phyloP scores from a whole-genome alignment of 2,797 vertebrate genomes.

The Enteromius paludinosus region DNA sequence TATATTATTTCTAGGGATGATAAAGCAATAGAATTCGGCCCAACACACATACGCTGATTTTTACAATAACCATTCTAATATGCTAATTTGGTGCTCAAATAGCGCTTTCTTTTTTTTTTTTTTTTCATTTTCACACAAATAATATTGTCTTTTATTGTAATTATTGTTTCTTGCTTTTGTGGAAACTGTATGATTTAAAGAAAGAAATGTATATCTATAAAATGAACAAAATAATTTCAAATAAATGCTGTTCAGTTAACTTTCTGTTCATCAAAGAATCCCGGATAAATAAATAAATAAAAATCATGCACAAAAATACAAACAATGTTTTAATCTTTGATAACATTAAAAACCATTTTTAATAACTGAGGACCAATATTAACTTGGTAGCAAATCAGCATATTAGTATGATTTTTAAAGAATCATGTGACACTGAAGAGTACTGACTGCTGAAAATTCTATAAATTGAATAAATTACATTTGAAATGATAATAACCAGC shows the following conservation, averaged over 20 bases:
- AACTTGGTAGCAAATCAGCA: not conserved
- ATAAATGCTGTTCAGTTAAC: not conserved
- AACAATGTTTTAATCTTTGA: not conserved
- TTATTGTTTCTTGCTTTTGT: no score
- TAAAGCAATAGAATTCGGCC: not conserved
- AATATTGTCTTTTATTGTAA: no score
- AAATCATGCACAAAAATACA: not conserved
- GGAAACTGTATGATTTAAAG: no score
- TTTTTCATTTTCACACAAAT: no score
- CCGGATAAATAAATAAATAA: not conserved
- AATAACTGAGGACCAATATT: not conserved
- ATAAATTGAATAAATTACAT: not conserved
- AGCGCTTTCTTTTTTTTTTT: no score
- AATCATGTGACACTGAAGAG: not conserved
- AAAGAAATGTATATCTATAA: no score
- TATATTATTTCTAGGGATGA: not conserved
- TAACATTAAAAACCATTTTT: not conserved
- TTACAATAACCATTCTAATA: not conserved
- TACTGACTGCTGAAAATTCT: not conserved
- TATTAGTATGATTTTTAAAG: not conserved
- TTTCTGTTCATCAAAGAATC: not conserved
- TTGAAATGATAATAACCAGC: not conserved
- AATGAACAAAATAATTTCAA: not conserved
- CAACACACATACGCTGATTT: not conserved
- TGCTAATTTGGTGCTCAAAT: no score